A percentile compares a stretch with the other conserved stretches of the same genome.
Evolutionary conservation across 2,113 vertebrate species (phyloP).

Genomic region (Vombatus ursinus): DNA sequence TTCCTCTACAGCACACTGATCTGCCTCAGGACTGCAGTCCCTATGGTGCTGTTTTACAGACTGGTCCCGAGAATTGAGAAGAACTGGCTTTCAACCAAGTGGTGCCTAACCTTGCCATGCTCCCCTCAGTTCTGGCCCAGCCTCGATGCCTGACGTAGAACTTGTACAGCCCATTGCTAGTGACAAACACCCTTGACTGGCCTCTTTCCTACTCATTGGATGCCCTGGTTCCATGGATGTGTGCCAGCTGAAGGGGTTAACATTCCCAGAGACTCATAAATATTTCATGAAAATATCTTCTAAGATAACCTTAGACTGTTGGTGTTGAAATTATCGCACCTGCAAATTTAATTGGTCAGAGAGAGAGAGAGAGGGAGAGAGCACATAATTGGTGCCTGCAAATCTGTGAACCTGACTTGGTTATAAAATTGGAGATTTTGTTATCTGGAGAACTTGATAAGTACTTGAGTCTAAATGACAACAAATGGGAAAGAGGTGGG

Average conservation of each 20-base stretch:
- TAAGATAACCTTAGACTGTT: conserved; percentile 57
- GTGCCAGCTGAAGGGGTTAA: conserved; percentile 26
- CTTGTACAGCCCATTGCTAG: background rate
- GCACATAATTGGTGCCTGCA: conserved; percentile 63
- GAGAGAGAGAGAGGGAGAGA: background rate
- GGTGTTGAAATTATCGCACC: conserved; percentile 60
- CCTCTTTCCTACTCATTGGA: background rate
- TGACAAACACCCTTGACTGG: background rate
- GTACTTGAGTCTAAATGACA: background rate
- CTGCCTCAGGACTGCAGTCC: background rate
- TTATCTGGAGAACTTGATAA: background rate
- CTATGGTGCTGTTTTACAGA: background rate
- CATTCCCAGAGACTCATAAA: conserved; percentile 60
- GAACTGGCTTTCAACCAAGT: background rate
- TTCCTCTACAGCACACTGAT: background rate
- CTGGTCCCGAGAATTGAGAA: background rate
- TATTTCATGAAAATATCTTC: conserved; percentile 73
- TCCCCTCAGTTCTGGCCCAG: background rate
- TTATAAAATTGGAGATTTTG: conserved; percentile 27
- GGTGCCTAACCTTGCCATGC: background rate
- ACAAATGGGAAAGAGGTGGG: background rate
- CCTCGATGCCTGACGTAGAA: background rate
- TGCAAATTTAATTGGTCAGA: conserved; percentile 70
- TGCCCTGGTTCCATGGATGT: background rate
- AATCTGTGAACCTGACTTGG: conserved; percentile 63